A percentile compares a stretch with the other conserved stretches of the same genome.
Evolutionary conservation across 2,888 invertebrate genomes (phyloP).

Genomic region (Tineola bisselliella): DNA sequence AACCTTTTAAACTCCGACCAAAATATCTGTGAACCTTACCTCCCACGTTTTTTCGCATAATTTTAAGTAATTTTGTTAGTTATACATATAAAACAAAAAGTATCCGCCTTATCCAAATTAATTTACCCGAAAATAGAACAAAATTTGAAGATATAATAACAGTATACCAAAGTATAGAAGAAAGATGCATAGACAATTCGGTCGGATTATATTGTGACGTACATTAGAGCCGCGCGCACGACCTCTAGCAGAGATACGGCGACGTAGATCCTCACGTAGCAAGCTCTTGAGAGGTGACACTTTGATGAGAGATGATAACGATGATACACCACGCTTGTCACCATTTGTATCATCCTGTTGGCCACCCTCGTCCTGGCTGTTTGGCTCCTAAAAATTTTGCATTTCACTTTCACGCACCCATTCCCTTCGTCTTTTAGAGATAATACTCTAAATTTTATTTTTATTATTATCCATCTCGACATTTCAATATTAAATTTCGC

Average conservation of each 20-base stretch:
- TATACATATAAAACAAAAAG: too few relatives aligned
- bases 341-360: conserved; percentile 43
- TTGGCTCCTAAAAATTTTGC: conserved; percentile 40
- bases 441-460: too few relatives aligned
- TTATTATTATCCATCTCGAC: too few relatives aligned
- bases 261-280: conserved; percentile 83
- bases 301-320: conserved; percentile 82
- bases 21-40: too few relatives aligned
- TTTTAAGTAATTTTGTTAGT: too few relatives aligned
- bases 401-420: background rate
- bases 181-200: background rate
- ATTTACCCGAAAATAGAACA: too few relatives aligned
- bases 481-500: too few relatives aligned
- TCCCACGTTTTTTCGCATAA: too few relatives aligned
- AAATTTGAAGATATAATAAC: background rate
- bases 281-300: conserved; percentile 86
- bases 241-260: conserved; percentile 79
- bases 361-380: conserved; percentile 41
- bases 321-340: conserved; percentile 68
- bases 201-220: conserved; percentile 23
- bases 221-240: conserved; percentile 63
- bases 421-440: conserved; percentile 21
- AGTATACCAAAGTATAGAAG: background rate
- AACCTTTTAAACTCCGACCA: too few relatives aligned
- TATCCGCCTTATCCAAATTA: too few relatives aligned